These are phyloP conservation scores for Halocynthia roretzi DNA, from an alignment of 23 tunicate genomes.

Conservation along the genomic window DNA sequence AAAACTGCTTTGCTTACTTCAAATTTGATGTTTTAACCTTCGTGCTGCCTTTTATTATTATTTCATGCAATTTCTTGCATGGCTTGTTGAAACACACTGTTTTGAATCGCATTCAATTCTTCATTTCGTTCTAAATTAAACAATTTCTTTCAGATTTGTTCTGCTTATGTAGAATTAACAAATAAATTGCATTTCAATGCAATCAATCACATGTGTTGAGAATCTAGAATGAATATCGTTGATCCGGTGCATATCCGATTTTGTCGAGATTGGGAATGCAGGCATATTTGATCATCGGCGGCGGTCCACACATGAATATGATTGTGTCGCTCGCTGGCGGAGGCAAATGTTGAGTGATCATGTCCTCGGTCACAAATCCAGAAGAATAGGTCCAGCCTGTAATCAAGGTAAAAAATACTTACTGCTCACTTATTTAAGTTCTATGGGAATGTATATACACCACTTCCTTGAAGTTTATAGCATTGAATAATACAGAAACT, in stretches of 20 bases:
- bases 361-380: conserved; percentile 70
- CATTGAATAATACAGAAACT: too few species aligned
- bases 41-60: too few species aligned
- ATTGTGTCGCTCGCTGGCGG: conserved; percentile 49
- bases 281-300: conserved; percentile 87
- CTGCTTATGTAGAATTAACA: background rate
- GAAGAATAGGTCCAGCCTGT: conserved; percentile 69
- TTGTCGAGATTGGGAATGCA: conserved; percentile 75
- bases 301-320: conserved; percentile 77
- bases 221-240: conserved; percentile 12
- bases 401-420: background rate
- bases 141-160: background rate
- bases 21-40: too few species aligned
- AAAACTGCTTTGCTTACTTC: too few species aligned
- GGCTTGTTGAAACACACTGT: too few species aligned
- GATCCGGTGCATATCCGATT: conserved; percentile 27
- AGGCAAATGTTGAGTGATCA: conserved; percentile 63
- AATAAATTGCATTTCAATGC: background rate
- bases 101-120: too few species aligned
- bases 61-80: too few species aligned
- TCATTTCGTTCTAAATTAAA: too few species aligned
- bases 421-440: too few species aligned
- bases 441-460: too few species aligned
- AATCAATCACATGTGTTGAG: background rate
- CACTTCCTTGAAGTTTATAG: too few species aligned